Percentiles rank a stretch among this genome's conserved stretches.
Conservation (phyloP, 2,888 invertebrate genomes). For the Spodoptera exigua region DNA sequence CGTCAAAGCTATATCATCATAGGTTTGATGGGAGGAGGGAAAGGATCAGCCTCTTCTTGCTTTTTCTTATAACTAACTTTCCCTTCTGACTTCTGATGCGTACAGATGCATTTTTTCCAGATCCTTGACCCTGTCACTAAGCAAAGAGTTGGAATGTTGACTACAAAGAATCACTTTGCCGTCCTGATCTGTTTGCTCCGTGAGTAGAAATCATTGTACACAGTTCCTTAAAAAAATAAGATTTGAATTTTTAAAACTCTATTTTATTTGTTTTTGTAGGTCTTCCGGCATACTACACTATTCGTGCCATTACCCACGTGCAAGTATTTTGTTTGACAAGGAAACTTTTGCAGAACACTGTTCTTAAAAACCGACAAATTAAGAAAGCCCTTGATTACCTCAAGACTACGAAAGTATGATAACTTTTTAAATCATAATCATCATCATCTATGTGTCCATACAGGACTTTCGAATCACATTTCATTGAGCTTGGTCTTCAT, state of each 20-base stretch:
- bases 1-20: too few species aligned
- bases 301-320: slow-evolving; percentile 78
- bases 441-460: too few species aligned
- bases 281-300: slow-evolving; percentile 77
- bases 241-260: not conserved
- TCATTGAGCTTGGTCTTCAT: too few species aligned
- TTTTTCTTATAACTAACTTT: too few species aligned
- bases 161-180: slow-evolving; percentile 71
- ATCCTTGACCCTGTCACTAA: slow-evolving; percentile 70
- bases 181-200: slow-evolving; percentile 76
- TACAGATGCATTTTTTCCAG: slow-evolving; percentile 24
- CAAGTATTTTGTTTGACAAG: slow-evolving; percentile 75
- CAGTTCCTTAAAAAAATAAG: too few species aligned
- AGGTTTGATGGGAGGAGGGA: too few species aligned
- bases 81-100: slow-evolving; percentile 31
- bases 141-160: slow-evolving; percentile 60
- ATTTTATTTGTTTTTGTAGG: slow-evolving; percentile 58
- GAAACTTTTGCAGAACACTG: slow-evolving; percentile 64
- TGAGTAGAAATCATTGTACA: slow-evolving; percentile 64
- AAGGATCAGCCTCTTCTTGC: too few species aligned
- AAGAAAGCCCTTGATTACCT: slow-evolving; percentile 70
- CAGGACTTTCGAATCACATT: too few species aligned
- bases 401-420: slow-evolving; percentile 69
- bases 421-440: too few species aligned
- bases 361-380: slow-evolving; percentile 70